Evolutionary conservation across 2,797 vertebrate species (phyloP).

Genomic region (Enteromius paludinosus): DNA sequence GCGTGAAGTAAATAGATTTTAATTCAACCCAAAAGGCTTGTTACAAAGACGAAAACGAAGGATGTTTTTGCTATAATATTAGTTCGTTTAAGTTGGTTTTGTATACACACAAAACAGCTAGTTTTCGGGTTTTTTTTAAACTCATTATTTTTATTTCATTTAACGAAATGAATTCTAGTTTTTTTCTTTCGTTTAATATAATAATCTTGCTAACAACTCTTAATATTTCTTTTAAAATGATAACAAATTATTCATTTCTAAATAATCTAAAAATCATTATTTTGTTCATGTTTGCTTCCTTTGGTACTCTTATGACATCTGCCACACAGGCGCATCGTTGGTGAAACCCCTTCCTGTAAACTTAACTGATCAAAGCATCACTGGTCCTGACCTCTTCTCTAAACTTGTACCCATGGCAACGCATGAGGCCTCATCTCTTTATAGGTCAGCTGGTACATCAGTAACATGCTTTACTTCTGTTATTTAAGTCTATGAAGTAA

Average conservation of each 20-base stretch:
- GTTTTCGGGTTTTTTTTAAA: too few species aligned
- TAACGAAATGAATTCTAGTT: too few species aligned
- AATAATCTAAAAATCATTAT: neutral
- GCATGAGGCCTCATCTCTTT: constrained; percentile 86
- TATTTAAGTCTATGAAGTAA: neutral
- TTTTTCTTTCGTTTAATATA: too few species aligned
- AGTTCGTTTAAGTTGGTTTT: too few species aligned
- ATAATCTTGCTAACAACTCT: too few species aligned
- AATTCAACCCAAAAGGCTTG: too few species aligned
- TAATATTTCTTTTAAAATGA: neutral
- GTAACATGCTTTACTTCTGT: neutral
- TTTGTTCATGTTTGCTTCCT: neutral
- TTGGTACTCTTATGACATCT: neutral
- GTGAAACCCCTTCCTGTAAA: constrained; percentile 87
- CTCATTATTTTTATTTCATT: too few species aligned
- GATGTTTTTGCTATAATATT: too few species aligned
- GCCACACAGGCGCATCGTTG: constrained; percentile 78
- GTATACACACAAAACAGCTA: too few species aligned
- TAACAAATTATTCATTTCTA: neutral
- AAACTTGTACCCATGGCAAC: constrained; percentile 88
- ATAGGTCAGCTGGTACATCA: constrained; percentile 73
- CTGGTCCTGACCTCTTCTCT: constrained; percentile 85
- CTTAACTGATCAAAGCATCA: constrained; percentile 83
- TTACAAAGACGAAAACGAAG: too few species aligned
- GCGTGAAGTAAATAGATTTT: too few species aligned